Evolutionary conservation across 2,888 invertebrate genomes (phyloP).

Genomic region (Platypus cylindrus): DNA sequence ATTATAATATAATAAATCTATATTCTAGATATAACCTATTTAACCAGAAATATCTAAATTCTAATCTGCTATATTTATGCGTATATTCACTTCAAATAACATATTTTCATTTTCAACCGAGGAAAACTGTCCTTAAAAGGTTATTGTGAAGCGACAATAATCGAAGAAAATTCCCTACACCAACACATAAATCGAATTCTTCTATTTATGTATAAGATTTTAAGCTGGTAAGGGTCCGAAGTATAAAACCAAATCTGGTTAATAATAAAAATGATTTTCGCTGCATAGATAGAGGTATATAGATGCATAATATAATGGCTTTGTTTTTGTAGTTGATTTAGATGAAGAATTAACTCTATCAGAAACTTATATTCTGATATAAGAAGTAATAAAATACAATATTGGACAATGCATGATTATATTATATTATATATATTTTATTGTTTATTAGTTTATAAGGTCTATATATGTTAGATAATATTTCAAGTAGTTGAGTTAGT

Average conservation of each 20-base stretch:
- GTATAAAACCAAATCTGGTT: slow-evolving; percentile 26
- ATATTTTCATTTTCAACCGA: slow-evolving; percentile 25
- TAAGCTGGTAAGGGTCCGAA: slow-evolving; percentile 41
- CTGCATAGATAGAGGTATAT: slow-evolving; percentile 16
- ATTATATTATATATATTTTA: no score
- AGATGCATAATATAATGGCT: no score
- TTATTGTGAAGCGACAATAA: slow-evolving; percentile 41
- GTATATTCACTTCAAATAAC: slow-evolving; percentile 16
- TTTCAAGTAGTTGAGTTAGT: no score
- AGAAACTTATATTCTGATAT: no score
- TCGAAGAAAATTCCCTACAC: slow-evolving; percentile 30
- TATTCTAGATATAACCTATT: slow-evolving; percentile 6
- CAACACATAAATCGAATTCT: slow-evolving; percentile 17
- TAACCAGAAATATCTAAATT: no score
- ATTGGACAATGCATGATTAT: no score
- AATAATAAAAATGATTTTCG: slow-evolving; percentile 19
- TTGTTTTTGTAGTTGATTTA: no score
- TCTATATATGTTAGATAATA: no score
- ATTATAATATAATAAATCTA: slow-evolving; percentile 11
- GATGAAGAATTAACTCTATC: no score
- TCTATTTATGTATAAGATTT: slow-evolving; percentile 12
- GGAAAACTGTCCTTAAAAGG: slow-evolving; percentile 26
- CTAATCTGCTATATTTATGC: slow-evolving; percentile 11
- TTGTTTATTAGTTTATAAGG: no score
- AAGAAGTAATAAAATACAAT: no score